phyloP scores from a whole-genome alignment of 2,113 vertebrate genomes.

The Toxotes jaculatrix region DNA sequence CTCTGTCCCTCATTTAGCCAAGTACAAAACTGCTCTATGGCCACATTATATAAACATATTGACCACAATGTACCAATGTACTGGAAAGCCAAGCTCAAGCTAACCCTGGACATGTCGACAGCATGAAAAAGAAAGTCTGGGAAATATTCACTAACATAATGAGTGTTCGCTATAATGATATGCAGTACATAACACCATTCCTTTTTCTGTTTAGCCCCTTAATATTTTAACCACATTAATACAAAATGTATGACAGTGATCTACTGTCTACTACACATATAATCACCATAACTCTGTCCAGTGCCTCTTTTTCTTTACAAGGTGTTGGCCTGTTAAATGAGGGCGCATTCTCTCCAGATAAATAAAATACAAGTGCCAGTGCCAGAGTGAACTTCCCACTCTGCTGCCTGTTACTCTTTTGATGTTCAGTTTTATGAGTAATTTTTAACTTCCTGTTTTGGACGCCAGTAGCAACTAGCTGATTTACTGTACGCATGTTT shows the following conservation, averaged over 20 bases:
- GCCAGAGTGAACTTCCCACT: conserved; percentile 46
- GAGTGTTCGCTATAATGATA: neutral
- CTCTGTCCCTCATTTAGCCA: conserved; percentile 48
- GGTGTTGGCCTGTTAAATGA: conserved; percentile 63
- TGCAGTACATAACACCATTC: neutral
- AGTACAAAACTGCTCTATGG: conserved; percentile 51
- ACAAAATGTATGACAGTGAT: neutral
- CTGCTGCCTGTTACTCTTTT: conserved; percentile 59
- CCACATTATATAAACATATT: conserved; percentile 57
- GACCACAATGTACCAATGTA: conserved; percentile 10
- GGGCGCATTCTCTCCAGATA: conserved; percentile 24
- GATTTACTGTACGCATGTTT: conserved; percentile 18
- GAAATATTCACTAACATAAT: neutral
- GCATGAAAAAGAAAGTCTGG: neutral
- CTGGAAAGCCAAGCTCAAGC: conserved; percentile 18
- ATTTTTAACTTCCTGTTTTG: conserved; percentile 61
- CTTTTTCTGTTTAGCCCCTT: neutral
- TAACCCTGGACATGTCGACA: neutral
- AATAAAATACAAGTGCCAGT: conserved; percentile 36
- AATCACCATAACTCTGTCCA: neutral
- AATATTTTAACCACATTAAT: neutral
- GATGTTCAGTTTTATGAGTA: conserved; percentile 72
- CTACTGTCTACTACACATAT: neutral
- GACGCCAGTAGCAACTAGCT: conserved; percentile 26
- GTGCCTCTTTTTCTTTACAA: conserved; percentile 56